Percentiles rank a stretch among this genome's conserved stretches.
Evolutionary conservation across 2,113 vertebrate species (phyloP).

Genomic region (Hemichromis elongatus): DNA sequence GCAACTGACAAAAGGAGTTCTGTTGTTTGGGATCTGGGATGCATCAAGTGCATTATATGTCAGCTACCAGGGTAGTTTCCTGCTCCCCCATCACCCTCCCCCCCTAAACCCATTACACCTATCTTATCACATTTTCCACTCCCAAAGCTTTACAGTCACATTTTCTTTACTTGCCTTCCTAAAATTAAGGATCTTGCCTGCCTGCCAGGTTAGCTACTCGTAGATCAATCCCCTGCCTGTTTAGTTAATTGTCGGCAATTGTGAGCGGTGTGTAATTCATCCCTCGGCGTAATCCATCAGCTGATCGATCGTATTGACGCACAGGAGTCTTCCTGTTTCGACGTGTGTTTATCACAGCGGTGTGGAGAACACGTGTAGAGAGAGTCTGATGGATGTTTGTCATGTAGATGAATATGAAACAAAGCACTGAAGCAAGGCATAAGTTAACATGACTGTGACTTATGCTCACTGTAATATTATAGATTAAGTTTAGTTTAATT

Average conservation of each 20-base stretch:
- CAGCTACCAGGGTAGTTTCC: constrained; percentile 15
- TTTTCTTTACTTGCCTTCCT: neutral
- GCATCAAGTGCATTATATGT: constrained; percentile 23
- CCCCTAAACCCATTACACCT: neutral
- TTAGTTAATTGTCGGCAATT: constrained; percentile 63
- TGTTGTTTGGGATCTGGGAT: constrained; percentile 38
- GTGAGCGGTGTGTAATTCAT: constrained; percentile 37
- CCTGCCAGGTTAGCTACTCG: neutral
- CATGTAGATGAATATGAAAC: constrained; percentile 3
- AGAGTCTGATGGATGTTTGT: neutral
- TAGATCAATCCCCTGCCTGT: constrained; percentile 50
- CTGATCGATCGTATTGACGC: constrained; percentile 42
- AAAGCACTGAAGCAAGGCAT: neutral
- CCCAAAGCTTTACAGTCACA: neutral
- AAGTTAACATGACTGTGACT: neutral
- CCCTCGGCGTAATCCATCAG: constrained; percentile 47
- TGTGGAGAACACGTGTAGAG: neutral
- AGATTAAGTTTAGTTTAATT: neutral
- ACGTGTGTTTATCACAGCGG: constrained; percentile 43
- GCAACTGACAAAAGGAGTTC: constrained; percentile 9
- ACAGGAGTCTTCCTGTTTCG: constrained; percentile 4
- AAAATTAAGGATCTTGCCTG: neutral
- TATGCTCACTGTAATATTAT: neutral
- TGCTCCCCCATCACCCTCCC: neutral
- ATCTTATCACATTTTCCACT: neutral